phyloP scores from a whole-genome alignment of 2,797 vertebrate species.

The Channallabes apus region DNA sequence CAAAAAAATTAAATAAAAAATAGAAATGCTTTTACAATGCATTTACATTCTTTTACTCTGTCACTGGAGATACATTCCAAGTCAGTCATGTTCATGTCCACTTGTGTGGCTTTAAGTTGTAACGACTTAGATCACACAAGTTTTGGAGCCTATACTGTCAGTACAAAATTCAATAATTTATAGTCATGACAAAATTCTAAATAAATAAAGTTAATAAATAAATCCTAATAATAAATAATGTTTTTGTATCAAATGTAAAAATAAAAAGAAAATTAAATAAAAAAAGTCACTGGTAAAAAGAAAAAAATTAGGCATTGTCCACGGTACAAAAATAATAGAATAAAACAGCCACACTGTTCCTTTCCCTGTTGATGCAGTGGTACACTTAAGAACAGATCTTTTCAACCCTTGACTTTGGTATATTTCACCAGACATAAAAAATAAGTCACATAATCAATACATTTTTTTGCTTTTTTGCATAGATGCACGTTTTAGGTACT shows the following conservation, averaged over 20 bases:
- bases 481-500: not conserved
- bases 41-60: conserved; percentile 49
- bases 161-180: conserved; percentile 29
- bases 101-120: conserved; percentile 43
- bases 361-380: not conserved
- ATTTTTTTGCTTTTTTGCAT: not conserved
- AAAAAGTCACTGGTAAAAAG: conserved; percentile 6
- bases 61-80: conserved; percentile 17
- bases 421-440: not conserved
- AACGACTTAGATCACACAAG: conserved; percentile 35
- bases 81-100: conserved; percentile 35
- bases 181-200: conserved; percentile 20
- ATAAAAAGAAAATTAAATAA: conserved; percentile 1
- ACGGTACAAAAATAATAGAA: not conserved
- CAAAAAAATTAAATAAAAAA: not conserved
- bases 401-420: not conserved
- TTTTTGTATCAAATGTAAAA: conserved; percentile 37
- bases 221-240: conserved; percentile 49
- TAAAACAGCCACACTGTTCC: not conserved
- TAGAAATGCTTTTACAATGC: conserved; percentile 62
- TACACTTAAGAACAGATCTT: not conserved
- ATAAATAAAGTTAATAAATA: conserved; percentile 60
- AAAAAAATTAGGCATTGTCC: not conserved
- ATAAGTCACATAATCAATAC: not conserved
- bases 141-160: conserved; percentile 25